Conservation (phyloP, 2,888 invertebrate species). For the Scelioninae gen. 2 region DNA sequence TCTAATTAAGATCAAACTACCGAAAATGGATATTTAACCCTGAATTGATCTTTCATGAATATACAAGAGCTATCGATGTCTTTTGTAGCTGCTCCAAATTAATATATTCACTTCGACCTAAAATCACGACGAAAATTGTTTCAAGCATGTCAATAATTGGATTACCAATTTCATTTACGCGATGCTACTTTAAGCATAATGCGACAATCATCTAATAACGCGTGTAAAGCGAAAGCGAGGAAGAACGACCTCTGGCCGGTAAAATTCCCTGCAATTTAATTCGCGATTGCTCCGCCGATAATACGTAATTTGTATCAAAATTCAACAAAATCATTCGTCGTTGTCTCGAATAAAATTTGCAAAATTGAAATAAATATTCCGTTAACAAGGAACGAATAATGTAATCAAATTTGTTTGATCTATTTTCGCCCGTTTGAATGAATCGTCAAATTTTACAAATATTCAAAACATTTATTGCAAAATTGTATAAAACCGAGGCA, state of each 20-base stretch:
- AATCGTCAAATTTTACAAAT: too few relatives aligned
- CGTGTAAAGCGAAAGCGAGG: constrained; percentile 8
- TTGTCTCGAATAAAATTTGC: too few relatives aligned
- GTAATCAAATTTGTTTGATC: too few relatives aligned
- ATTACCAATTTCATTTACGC: constrained; percentile 42
- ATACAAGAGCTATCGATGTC: constrained; percentile 51
- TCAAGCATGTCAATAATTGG: constrained; percentile 36
- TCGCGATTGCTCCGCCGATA: too few relatives aligned
- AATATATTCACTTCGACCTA: constrained; percentile 39
- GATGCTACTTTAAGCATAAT: constrained; percentile 25
- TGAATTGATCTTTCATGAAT: constrained; percentile 49
- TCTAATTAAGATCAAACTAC: constrained; percentile 47
- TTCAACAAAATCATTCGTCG: too few relatives aligned
- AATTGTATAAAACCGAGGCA: too few relatives aligned
- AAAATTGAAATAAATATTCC: too few relatives aligned
- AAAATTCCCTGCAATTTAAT: not conserved
- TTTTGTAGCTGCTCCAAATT: constrained; percentile 41
- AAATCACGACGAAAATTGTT: constrained; percentile 43
- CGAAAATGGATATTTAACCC: constrained; percentile 51
- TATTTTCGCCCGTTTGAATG: too few relatives aligned
- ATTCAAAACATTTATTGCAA: too few relatives aligned
- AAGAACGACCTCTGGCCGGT: not conserved
- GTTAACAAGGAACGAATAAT: too few relatives aligned
- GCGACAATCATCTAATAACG: constrained; percentile 19
- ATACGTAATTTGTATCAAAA: not conserved